phyloP scores from a whole-genome alignment of 2,888 invertebrate species.

The Mimas tiliae region DNA sequence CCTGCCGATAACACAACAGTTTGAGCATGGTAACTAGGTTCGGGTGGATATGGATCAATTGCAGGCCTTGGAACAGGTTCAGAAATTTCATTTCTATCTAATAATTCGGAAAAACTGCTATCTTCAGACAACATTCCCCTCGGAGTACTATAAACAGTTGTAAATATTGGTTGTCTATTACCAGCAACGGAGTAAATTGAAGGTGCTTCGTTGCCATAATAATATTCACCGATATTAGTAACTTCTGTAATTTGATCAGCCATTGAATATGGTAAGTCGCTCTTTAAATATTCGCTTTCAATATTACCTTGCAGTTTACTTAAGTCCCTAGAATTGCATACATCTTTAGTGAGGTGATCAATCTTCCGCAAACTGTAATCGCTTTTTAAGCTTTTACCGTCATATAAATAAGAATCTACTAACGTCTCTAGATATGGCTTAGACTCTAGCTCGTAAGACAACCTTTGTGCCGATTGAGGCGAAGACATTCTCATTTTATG shows the following conservation, averaged over 20 bases:
- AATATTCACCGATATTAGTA: conserved; percentile 72
- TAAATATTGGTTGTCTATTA: conserved; percentile 88
- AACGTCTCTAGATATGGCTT: conserved; percentile 84
- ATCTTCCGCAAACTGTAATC: conserved; percentile 62
- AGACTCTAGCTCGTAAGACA: conserved; percentile 68
- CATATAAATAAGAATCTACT: conserved; percentile 80
- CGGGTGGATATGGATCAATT: conserved; percentile 80
- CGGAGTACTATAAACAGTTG: conserved; percentile 90
- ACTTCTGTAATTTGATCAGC: conserved; percentile 59
- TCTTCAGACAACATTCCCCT: conserved; percentile 86
- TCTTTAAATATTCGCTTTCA: conserved; percentile 62
- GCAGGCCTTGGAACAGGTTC: conserved; percentile 63
- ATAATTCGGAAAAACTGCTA: conserved; percentile 87
- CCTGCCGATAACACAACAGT: conserved; percentile 78
- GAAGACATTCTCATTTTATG: conserved; percentile 74
- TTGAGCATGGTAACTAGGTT: conserved; percentile 84
- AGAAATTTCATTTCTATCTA: conserved; percentile 85
- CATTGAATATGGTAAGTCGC: conserved; percentile 59
- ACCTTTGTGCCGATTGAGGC: conserved; percentile 70
- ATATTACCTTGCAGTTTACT: conserved; percentile 63
- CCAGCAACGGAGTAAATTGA: conserved; percentile 91
- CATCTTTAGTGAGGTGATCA: conserved; percentile 58
- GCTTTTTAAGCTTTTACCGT: conserved; percentile 62
- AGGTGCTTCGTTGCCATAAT: conserved; percentile 82
- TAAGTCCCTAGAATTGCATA: conserved; percentile 61